A percentile compares a stretch with the other conserved stretches of the same genome.
These are phyloP conservation scores for Tiphia femorata DNA, from an alignment of 2,888 invertebrate species.

Conservation along the genomic window DNA sequence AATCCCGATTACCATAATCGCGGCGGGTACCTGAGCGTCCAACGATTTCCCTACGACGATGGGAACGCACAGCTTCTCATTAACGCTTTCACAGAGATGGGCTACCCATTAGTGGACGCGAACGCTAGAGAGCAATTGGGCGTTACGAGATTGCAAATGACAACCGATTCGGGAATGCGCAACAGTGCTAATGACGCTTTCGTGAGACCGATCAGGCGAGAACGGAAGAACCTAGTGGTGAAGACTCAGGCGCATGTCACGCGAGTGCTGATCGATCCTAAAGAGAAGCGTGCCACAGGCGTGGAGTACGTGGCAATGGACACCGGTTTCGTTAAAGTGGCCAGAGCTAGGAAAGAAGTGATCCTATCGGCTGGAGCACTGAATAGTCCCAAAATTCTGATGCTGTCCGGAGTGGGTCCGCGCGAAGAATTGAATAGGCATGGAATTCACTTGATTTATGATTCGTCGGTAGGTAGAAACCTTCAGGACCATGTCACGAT, in stretches of 20 bases:
- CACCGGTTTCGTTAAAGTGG: slow-evolving; percentile 58
- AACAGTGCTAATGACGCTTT: slow-evolving; percentile 77
- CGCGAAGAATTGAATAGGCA: slow-evolving; percentile 61
- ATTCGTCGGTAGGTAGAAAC: slow-evolving; percentile 71
- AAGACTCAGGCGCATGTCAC: slow-evolving; percentile 71
- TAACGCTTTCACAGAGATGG: slow-evolving; percentile 75
- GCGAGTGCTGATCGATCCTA: slow-evolving; percentile 70
- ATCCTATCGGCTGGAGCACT: slow-evolving; percentile 71
- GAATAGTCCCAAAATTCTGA: slow-evolving; percentile 71
- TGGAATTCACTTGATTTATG: slow-evolving; percentile 63
- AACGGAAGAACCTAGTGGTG: slow-evolving; percentile 64
- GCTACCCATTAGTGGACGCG: slow-evolving; percentile 73
- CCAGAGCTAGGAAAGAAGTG: slow-evolving; percentile 67
- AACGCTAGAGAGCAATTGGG: slow-evolving; percentile 75
- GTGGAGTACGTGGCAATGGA: slow-evolving; percentile 64
- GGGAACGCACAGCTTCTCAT: slow-evolving; percentile 72
- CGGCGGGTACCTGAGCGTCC: slow-evolving; percentile 76
- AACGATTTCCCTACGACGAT: slow-evolving; percentile 76
- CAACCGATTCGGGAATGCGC: slow-evolving; percentile 74
- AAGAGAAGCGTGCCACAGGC: slow-evolving; percentile 66
- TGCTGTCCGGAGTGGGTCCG: slow-evolving; percentile 72
- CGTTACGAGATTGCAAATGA: slow-evolving; percentile 75
- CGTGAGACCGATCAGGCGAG: slow-evolving; percentile 75
- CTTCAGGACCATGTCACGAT: slow-evolving; percentile 71
- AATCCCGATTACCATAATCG: slow-evolving; percentile 73